A percentile compares a stretch with the other conserved stretches of the same genome.
phyloP scores from a whole-genome alignment of 2,888 invertebrate species.

The Drosophila pseudotakahashii region DNA sequence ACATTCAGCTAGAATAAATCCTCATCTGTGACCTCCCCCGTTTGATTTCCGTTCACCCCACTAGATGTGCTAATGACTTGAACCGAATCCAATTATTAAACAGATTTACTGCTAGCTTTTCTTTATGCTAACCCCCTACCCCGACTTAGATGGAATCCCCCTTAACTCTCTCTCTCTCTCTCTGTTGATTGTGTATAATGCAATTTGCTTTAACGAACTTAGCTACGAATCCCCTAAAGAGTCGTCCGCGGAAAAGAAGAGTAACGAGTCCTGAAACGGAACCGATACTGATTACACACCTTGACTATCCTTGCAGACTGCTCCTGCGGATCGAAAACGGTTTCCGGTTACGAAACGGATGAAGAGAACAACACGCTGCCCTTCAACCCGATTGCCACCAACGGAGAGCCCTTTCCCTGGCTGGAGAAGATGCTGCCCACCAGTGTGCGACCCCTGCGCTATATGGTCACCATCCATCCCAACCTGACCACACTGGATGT shows the following conservation, averaged over 20 bases:
- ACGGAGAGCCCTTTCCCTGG: slow-evolving; percentile 92
- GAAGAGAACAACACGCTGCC: slow-evolving; percentile 87
- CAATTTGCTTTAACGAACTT: slow-evolving; percentile 75
- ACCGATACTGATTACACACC: slow-evolving; percentile 33
- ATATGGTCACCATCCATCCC: slow-evolving; percentile 95
- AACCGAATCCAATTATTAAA: slow-evolving; percentile 32
- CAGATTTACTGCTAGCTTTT: slow-evolving; percentile 56
- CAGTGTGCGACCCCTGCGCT: slow-evolving; percentile 91
- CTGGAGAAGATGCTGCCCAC: slow-evolving; percentile 91
- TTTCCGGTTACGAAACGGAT: slow-evolving; percentile 87
- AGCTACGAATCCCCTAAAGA: slow-evolving; percentile 55
- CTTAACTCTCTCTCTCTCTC: slow-evolving; percentile 16
- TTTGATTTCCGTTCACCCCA: slow-evolving; percentile 11
- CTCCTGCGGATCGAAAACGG: slow-evolving; percentile 88
- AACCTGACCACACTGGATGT: slow-evolving; percentile 95
- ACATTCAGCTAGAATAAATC: slow-evolving; percentile 25
- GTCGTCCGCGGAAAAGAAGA: slow-evolving; percentile 12
- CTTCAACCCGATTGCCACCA: slow-evolving; percentile 89
- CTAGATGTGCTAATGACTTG: slow-evolving; percentile 63
- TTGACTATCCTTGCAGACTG: slow-evolving; percentile 86
- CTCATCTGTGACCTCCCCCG: slow-evolving; percentile 8
- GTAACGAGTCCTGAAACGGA: slow-evolving; percentile 15
- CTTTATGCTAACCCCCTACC: slow-evolving; percentile 11
- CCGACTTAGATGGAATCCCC: slow-evolving; percentile 32
- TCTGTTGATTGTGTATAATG: slow-evolving; percentile 72